These are phyloP conservation scores for Characodon lateralis DNA, from an alignment of 2,797 vertebrate species.

Conservation along the genomic window DNA sequence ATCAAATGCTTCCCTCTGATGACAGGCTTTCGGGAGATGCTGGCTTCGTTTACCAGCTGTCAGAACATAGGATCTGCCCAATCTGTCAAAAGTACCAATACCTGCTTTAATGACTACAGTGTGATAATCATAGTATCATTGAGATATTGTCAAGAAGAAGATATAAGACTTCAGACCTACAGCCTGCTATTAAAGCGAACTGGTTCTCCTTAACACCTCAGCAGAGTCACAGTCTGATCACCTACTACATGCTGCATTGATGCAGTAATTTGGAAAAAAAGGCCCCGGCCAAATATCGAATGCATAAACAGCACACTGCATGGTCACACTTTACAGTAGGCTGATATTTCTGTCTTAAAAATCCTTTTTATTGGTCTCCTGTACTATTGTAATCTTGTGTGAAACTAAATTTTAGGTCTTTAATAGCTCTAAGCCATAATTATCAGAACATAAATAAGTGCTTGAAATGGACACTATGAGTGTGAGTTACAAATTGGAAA, in stretches of 20 bases:
- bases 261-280: neutral
- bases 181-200: neutral
- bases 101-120: neutral
- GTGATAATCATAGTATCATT: neutral
- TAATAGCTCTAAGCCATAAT: neutral
- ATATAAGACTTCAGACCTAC: too few species aligned
- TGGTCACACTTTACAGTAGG: neutral
- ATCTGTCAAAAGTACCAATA: neutral
- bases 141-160: too few species aligned
- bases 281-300: neutral
- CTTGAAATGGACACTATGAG: slow-evolving; percentile 34
- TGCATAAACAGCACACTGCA: neutral
- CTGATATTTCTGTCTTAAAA: neutral
- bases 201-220: neutral
- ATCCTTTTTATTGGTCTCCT: neutral
- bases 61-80: neutral
- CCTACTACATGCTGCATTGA: neutral
- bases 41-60: neutral
- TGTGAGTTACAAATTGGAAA: slow-evolving; percentile 2
- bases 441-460: neutral
- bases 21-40: neutral
- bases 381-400: neutral
- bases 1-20: neutral
- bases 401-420: neutral
- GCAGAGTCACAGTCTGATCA: neutral